Evolutionary conservation across 2,888 invertebrate genomes (phyloP).

Genomic region (Orthonevra nobilis): DNA sequence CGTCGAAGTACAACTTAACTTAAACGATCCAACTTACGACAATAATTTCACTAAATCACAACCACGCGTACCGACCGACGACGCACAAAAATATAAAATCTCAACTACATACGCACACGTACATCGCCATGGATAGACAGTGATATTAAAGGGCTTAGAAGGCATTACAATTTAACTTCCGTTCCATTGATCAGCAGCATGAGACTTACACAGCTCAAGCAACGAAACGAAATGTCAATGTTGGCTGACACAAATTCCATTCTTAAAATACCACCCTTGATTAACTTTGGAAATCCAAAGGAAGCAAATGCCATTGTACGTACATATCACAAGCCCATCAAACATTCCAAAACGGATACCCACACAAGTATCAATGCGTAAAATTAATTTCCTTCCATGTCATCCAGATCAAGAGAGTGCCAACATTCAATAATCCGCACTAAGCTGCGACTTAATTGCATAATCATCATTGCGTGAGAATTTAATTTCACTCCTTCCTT

Average conservation of each 20-base stretch:
- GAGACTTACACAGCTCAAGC: background rate
- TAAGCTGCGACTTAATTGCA: conserved; percentile 46
- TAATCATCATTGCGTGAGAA: conserved; percentile 33
- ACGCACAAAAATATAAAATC: too few relatives aligned
- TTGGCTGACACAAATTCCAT: conserved; percentile 20
- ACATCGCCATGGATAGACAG: too few relatives aligned
- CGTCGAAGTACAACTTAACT: too few relatives aligned
- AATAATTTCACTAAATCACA: too few relatives aligned
- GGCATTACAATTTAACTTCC: background rate
- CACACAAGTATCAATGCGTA: conserved; percentile 34
- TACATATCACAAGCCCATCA: conserved; percentile 16
- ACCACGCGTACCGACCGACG: too few relatives aligned
- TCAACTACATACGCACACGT: too few relatives aligned
- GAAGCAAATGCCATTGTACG: background rate
- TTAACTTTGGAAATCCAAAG: conserved; percentile 9
- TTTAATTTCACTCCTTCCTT: conserved; percentile 12
- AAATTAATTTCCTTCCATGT: conserved; percentile 48
- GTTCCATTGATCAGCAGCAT: background rate
- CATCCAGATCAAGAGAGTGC: conserved; percentile 27
- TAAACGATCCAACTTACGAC: too few relatives aligned
- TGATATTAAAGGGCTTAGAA: background rate
- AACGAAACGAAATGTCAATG: conserved; percentile 17
- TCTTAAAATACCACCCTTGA: conserved; percentile 28
- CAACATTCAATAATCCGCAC: conserved; percentile 44
- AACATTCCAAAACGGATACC: conserved; percentile 1